phyloP scores from a whole-genome alignment of 1,140 invertebrate genomes.

The Aphelenchoides fujianensis region DNA sequence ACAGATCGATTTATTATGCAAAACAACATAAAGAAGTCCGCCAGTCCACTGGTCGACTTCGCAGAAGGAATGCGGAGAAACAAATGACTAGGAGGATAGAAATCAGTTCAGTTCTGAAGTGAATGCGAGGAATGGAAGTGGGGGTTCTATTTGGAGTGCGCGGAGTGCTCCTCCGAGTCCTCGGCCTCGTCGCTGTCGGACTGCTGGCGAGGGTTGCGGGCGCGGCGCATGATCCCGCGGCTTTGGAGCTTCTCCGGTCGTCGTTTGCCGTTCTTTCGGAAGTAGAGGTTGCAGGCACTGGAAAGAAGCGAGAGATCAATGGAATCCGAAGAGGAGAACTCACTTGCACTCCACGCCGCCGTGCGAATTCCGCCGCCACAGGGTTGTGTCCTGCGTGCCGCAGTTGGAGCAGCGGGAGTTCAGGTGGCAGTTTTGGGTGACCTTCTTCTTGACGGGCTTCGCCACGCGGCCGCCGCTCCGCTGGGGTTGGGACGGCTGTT shows the following conservation, averaged over 20 bases:
- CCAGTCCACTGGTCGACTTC: too few relatives aligned
- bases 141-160: too few relatives aligned
- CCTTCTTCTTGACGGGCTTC: constrained; percentile 4
- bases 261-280: constrained; percentile 38
- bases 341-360: constrained; percentile 89
- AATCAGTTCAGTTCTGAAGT: too few relatives aligned
- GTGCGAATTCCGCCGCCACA: constrained; percentile 78
- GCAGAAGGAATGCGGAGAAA: too few relatives aligned
- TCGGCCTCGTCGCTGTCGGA: background rate
- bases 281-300: constrained; percentile 48
- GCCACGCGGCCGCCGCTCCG: too few relatives aligned
- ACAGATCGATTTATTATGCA: too few relatives aligned
- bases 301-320: constrained; percentile 22
- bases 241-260: constrained; percentile 35
- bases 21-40: too few relatives aligned
- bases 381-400: constrained; percentile 42
- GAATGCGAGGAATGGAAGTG: too few relatives aligned
- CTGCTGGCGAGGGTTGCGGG: constrained; percentile 35
- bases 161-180: too few relatives aligned
- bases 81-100: too few relatives aligned
- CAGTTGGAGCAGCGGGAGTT: constrained; percentile 52
- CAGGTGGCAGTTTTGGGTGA: constrained; percentile 30
- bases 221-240: constrained; percentile 39
- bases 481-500: too few relatives aligned
- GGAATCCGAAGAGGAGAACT: constrained; percentile 11